Evolutionary conservation across 2,113 vertebrate species (phyloP).

Genomic region (Phycodurus eques): DNA sequence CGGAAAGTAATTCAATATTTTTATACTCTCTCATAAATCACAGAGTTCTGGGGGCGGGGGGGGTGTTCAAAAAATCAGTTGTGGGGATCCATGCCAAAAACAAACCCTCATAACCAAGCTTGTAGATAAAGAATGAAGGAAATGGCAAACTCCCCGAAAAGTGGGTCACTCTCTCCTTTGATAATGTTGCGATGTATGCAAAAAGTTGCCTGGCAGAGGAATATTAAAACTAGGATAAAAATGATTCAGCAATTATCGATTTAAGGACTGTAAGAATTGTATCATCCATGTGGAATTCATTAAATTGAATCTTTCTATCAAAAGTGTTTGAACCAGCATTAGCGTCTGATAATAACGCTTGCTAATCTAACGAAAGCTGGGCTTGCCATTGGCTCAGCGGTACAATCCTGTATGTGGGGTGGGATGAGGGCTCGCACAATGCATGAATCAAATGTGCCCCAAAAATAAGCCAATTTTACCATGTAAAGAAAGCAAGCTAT

Average conservation of each 20-base stretch:
- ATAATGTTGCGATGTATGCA: conserved; percentile 43
- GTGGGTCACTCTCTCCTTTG: conserved; percentile 58
- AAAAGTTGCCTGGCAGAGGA: conserved; percentile 26
- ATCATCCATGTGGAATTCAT: neutral
- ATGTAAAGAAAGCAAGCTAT: too few relatives aligned
- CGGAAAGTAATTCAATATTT: conserved; percentile 14
- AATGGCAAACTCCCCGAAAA: conserved; percentile 51
- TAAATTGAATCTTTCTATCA: neutral
- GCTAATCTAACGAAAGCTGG: too few relatives aligned
- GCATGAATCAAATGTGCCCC: too few relatives aligned
- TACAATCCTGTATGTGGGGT: too few relatives aligned
- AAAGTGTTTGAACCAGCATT: neutral
- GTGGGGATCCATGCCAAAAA: conserved; percentile 28
- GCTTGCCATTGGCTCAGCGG: too few relatives aligned
- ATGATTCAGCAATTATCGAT: neutral
- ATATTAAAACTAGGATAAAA: conserved; percentile 6
- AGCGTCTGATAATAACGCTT: too few relatives aligned
- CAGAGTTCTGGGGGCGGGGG: conserved; percentile 16
- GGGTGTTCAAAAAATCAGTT: conserved; percentile 21
- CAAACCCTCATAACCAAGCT: conserved; percentile 48
- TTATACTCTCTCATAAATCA: conserved; percentile 18
- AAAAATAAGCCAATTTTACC: too few relatives aligned
- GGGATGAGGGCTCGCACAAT: too few relatives aligned
- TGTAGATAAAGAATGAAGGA: conserved; percentile 31
- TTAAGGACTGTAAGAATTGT: too few relatives aligned